phyloP scores from a whole-genome alignment of 2,113 vertebrate species.

The Clarias macrocephalus region DNA sequence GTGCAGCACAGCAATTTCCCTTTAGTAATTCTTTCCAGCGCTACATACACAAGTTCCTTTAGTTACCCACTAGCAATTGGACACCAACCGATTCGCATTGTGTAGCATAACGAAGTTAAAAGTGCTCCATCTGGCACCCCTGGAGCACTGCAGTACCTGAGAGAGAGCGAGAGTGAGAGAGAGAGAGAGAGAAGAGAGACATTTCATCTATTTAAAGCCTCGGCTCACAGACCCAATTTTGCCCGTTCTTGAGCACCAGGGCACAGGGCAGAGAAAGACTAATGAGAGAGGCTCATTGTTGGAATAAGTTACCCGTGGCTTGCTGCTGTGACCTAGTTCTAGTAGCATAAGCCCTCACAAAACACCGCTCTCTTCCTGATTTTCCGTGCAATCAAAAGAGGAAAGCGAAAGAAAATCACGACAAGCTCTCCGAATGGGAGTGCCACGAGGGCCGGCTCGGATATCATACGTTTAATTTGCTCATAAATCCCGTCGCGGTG shows the following conservation, averaged over 20 bases:
- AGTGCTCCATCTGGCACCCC: constrained; percentile 52
- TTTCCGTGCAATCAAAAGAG: constrained; percentile 58
- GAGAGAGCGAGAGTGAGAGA: constrained; percentile 29
- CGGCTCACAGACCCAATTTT: constrained; percentile 46
- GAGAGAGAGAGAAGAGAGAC: constrained; percentile 2
- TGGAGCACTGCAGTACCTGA: constrained; percentile 41
- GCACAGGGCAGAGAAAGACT: constrained; percentile 56
- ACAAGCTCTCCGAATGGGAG: constrained; percentile 65
- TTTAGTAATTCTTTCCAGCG: constrained; percentile 33
- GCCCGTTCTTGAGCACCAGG: constrained; percentile 38
- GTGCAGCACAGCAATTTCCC: constrained; percentile 27
- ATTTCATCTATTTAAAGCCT: constrained; percentile 51
- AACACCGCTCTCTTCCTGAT: constrained; percentile 56
- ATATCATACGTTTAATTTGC: constrained; percentile 75
- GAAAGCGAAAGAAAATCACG: constrained; percentile 51
- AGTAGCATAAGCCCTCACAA: constrained; percentile 55
- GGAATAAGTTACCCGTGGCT: constrained; percentile 51
- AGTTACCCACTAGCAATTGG: constrained; percentile 23
- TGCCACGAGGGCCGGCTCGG: constrained; percentile 52
- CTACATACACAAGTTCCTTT: constrained; percentile 39
- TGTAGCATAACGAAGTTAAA: constrained; percentile 47
- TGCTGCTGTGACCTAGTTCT: constrained; percentile 59
- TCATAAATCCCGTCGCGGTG: constrained; percentile 65
- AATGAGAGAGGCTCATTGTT: constrained; percentile 51
- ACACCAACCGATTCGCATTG: constrained; percentile 37